phyloP scores from a whole-genome alignment of 64 coral and sea anemone genomes.

The Pachyseris speciosa region DNA sequence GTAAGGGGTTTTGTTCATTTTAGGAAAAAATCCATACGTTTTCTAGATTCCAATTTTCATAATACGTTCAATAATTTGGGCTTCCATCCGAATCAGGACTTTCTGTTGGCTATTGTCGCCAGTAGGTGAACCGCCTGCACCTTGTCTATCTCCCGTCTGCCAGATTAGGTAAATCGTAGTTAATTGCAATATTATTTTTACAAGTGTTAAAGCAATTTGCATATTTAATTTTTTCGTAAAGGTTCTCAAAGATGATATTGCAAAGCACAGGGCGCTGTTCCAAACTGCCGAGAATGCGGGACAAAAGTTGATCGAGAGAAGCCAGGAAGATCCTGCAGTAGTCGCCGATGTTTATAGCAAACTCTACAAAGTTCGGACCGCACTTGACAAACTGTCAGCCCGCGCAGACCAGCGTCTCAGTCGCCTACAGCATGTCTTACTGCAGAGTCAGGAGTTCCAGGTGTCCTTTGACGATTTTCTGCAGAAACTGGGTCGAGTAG shows the following conservation, averaged over 20 bases:
- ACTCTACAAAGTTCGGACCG: slow-evolving; percentile 85
- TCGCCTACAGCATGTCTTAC: slow-evolving; percentile 82
- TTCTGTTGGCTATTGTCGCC: no score
- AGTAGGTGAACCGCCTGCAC: no score
- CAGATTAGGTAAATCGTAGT: no score
- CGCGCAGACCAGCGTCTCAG: slow-evolving; percentile 87
- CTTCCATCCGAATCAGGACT: no score
- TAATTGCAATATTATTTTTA: not conserved
- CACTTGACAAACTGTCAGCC: slow-evolving; percentile 77
- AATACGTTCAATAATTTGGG: no score
- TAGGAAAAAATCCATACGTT: no score
- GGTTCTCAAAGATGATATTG: slow-evolving; percentile 93
- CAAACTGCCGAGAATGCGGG: slow-evolving; percentile 89
- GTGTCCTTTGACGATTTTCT: slow-evolving; percentile 97
- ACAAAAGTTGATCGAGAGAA: slow-evolving; percentile 82
- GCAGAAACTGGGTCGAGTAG: slow-evolving; percentile 87
- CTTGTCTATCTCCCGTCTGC: no score
- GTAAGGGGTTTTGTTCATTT: no score
- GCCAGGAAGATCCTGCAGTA: slow-evolving; percentile 76
- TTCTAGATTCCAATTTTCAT: no score
- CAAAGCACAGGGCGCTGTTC: slow-evolving; percentile 73
- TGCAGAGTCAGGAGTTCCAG: slow-evolving; percentile 97
- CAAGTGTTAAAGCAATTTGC: not conserved
- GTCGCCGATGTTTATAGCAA: slow-evolving; percentile 88
- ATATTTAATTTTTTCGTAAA: not conserved